Evolutionary conservation across 92 coral and sea anemone genomes (phyloP).

Genomic region (Paragorgia papillata): DNA sequence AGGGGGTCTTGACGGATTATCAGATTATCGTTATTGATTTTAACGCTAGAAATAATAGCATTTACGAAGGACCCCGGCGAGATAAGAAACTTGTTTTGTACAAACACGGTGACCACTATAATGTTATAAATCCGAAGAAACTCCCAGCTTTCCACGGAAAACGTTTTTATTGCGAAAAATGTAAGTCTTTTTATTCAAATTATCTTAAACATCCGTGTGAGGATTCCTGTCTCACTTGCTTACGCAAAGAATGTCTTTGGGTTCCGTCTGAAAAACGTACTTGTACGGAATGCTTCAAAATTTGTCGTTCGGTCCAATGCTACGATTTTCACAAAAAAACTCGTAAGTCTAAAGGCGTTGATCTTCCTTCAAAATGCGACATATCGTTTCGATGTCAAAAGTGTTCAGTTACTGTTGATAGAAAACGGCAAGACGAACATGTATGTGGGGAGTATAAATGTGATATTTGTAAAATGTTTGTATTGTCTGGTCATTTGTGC

Average conservation of each 20-base stretch:
- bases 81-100: background rate
- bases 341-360: background rate
- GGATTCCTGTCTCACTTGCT: slow-evolving; percentile 38
- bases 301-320: background rate
- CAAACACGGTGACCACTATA: slow-evolving; percentile 9
- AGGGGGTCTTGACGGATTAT: slow-evolving; percentile 10
- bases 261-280: slow-evolving; percentile 23
- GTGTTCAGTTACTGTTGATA: slow-evolving; percentile 12
- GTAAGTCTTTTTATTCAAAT: background rate
- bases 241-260: slow-evolving; percentile 40
- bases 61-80: slow-evolving; percentile 22
- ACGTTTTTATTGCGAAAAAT: too few species aligned
- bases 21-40: slow-evolving; percentile 8
- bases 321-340: background rate
- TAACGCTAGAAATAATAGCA: too few species aligned
- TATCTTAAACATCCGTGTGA: background rate
- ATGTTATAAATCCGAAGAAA: slow-evolving; percentile 11
- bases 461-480: background rate
- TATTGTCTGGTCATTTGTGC: too few species aligned
- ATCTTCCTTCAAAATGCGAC: background rate
- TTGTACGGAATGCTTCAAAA: slow-evolving; percentile 6
- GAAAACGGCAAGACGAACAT: background rate
- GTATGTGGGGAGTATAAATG: slow-evolving; percentile 32
- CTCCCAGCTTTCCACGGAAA: too few species aligned
- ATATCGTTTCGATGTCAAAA: slow-evolving; percentile 1